Evolutionary conservation across 2,113 vertebrate genomes (phyloP).

Genomic region (Neolamprologus fasciatus): DNA sequence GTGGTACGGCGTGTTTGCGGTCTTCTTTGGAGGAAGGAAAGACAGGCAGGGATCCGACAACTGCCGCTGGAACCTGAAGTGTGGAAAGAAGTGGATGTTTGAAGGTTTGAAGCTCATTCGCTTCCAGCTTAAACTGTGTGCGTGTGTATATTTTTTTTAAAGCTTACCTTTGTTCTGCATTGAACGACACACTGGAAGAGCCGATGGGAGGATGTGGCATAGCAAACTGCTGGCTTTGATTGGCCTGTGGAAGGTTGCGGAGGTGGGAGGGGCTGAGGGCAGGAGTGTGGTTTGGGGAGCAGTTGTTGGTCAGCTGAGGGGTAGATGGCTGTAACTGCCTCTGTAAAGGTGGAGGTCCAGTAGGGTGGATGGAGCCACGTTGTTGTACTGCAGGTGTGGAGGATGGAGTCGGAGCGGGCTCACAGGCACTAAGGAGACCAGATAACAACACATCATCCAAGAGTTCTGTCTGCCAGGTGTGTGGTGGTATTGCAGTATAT

Average conservation of each 20-base stretch:
- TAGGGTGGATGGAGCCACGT: conserved; percentile 35
- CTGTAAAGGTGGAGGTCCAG: conserved; percentile 37
- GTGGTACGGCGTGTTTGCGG: conserved; percentile 66
- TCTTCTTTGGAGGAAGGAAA: conserved; percentile 44
- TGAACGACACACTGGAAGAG: conserved; percentile 77
- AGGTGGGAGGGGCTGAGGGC: conserved; percentile 19
- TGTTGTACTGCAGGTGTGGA: conserved; percentile 73
- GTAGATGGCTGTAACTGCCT: conserved; percentile 56
- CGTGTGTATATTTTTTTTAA: accelerated
- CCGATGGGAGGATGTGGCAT: conserved; percentile 76
- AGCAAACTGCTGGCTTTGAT: conserved; percentile 73
- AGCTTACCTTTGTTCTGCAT: conserved; percentile 80
- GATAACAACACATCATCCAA: neutral
- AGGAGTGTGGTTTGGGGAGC: neutral
- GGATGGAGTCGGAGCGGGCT: conserved; percentile 78
- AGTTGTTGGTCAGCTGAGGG: conserved; percentile 37
- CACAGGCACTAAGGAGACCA: conserved; percentile 79
- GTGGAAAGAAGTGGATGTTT: neutral
- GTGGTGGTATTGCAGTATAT: accelerated
- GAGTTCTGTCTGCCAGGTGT: neutral
- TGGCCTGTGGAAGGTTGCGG: conserved; percentile 35
- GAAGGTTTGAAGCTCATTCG: accelerated
- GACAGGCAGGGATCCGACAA: conserved; percentile 80
- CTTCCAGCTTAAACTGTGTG: neutral
- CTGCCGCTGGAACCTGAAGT: conserved; percentile 84